Base-by-base conservation (phyloP, 2,888 invertebrate species). In the Aspidiotus destructor region DNA sequence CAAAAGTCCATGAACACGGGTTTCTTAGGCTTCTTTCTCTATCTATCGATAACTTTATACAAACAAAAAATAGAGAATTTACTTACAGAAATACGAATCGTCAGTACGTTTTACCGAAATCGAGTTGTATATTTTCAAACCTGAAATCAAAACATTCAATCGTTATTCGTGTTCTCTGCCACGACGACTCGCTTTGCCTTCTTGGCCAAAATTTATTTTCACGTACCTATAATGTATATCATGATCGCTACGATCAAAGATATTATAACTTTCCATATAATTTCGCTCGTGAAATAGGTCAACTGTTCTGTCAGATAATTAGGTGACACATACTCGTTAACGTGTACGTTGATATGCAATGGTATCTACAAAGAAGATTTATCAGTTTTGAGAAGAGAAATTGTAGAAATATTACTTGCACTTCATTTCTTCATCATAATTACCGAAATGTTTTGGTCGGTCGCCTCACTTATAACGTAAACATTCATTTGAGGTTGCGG, bases 371-470 rank as follows among this genome's bases (percentile, higher is more conserved):
- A 42, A 65, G 41, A 28, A 16, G n/a, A n/a, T 28, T 40, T 7
- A 64, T 55, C 40, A 16, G 15, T 16, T 40, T 41, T 15, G 2
- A 62, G 17, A 16, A 53, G 7, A n/a, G 9, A 61, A 41, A 61
- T 13, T n/a, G 41, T 11, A 5, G 8, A 41, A 41, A 15, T 2
- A 41, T 40, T 15, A 40, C 2, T 11, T 62, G 6, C 40, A 52
- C 16, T 16, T 52, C 11, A 62, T 7, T 62, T 10, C 6, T 48
- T 28, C 53, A 55, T 16, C n/a, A 42, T n/a, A 61, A 1, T 61
- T 8, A 67, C 67, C 13, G 57, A 55, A 40, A 67, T 28, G 9
- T 58, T 58, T 40, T 67, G 67, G 2, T 58, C 52, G 10, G 67
- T 60, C 5, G 17, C 15, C 52, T 67, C 67, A 3, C 42, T 44